Base-by-base conservation (phyloP, 2,888 invertebrate species). In the Phytoseiulus persimilis region DNA sequence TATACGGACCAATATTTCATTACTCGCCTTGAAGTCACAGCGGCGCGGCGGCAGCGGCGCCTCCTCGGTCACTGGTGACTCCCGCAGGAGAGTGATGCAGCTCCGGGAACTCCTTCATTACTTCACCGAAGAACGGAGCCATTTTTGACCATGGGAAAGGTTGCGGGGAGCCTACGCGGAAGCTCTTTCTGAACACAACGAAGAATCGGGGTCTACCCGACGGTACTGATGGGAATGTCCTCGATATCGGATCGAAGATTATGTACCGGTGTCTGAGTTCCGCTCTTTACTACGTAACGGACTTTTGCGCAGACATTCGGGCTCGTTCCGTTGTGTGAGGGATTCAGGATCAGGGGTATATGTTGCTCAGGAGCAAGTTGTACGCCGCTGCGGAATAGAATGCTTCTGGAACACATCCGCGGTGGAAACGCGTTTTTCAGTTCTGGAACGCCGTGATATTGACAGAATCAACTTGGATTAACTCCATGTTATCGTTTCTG, bases 1-100 rank as follows among this genome's bases (percentile, higher is more conserved):
- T 65, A 65, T 65, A 65, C 65, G 65, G 65, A 65, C 65, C 65
- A 65, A 65, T 65, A 65, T 65, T 65, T 65, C 65, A 65, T 65
- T 65, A 65, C 65, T 28, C 65, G 65, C 5, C 65, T 65, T 65
- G 65, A 6, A 28, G 14, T 65, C 65, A 28, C 1, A 65, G 65
- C 65, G 65, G 28, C 65, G 18, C 1, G 18, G 65, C 65, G 65
- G 28, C 65, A 65, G 65, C 65, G 28, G 18, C 65, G 9, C 39
- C 9, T 28, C 28, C 65, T 65, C 65, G 65, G 65, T 65, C 65
- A 65, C 18, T 23, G 23, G 65, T 28, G 65, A 65, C 65, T 39
- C 39, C 1, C 18, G 65, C 65, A 65, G 28, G 18, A 65, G 65
- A 23, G 28, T 28, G 65, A 65, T 65, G 65, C 18, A 18, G 65